Conservation (phyloP, 2,888 invertebrate genomes). For the Hesperia comma region DNA sequence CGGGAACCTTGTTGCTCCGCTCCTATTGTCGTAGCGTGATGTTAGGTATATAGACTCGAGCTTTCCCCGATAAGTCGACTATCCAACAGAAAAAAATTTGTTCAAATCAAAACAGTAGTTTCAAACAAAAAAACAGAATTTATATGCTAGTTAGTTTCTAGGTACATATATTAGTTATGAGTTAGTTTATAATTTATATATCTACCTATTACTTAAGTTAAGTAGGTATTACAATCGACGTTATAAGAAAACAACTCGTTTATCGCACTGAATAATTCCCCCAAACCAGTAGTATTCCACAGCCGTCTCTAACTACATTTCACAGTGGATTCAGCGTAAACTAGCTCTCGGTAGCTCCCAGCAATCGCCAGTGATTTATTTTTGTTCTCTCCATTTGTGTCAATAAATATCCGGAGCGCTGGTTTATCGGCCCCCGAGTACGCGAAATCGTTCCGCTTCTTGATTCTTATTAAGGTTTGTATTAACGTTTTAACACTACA, state of each 20-base stretch:
- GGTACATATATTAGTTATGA: too few relatives aligned
- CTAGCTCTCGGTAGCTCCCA: constrained; percentile 6
- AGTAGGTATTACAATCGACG: too few relatives aligned
- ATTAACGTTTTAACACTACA: not conserved
- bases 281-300: not conserved
- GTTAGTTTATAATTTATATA: too few relatives aligned
- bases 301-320: constrained; percentile 1
- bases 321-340: constrained; percentile 12
- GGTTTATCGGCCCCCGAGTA: constrained; percentile 20
- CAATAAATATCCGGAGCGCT: constrained; percentile 27
- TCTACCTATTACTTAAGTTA: too few relatives aligned
- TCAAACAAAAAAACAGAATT: too few relatives aligned
- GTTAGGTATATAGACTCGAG: too few relatives aligned
- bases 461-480: constrained; percentile 16
- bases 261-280: not conserved
- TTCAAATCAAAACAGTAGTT: too few relatives aligned
- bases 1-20: too few relatives aligned
- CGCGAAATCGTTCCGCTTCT: constrained; percentile 6
- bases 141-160: too few relatives aligned
- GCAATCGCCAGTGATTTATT: constrained; percentile 23
- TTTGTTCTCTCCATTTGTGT: constrained; percentile 27
- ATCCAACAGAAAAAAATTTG: too few relatives aligned
- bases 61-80: too few relatives aligned
- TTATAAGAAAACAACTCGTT: not conserved
- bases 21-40: too few relatives aligned